A percentile compares a stretch with the other conserved stretches of the same genome.
phyloP scores from a whole-genome alignment of 2,888 invertebrate genomes.

The Ichneumoninae sp. region DNA sequence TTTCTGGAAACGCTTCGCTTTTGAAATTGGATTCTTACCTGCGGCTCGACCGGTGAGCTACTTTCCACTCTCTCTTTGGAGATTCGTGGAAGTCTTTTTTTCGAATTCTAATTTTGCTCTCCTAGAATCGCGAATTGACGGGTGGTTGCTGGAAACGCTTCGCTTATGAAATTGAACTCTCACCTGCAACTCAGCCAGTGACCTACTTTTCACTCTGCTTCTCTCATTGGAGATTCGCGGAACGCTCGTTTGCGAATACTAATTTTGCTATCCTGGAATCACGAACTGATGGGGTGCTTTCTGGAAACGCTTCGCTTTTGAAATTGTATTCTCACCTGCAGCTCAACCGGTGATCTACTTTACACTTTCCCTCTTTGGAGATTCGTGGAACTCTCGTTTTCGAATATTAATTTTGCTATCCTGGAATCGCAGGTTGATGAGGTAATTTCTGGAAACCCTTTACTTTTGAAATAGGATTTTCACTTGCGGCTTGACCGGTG shows the following conservation, averaged over 20 bases:
- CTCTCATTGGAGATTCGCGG: background rate
- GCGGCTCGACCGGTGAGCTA: background rate
- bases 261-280: background rate
- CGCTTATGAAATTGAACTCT: background rate
- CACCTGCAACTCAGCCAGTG: background rate
- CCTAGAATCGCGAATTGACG: background rate
- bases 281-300: background rate
- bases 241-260: background rate
- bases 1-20: background rate
- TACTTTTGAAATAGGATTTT: background rate
- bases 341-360: background rate
- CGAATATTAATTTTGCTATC: too few relatives aligned
- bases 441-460: background rate
- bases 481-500: background rate
- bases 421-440: too few relatives aligned
- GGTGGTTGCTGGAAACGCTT: background rate
- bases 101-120: background rate
- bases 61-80: background rate
- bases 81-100: background rate
- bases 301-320: background rate
- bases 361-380: too few relatives aligned
- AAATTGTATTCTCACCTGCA: background rate
- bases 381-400: too few relatives aligned
- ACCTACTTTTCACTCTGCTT: background rate
- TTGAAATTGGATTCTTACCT: background rate